Conservation (phyloP, 1,140 invertebrate genomes). For the Notospermus geniculatus region DNA sequence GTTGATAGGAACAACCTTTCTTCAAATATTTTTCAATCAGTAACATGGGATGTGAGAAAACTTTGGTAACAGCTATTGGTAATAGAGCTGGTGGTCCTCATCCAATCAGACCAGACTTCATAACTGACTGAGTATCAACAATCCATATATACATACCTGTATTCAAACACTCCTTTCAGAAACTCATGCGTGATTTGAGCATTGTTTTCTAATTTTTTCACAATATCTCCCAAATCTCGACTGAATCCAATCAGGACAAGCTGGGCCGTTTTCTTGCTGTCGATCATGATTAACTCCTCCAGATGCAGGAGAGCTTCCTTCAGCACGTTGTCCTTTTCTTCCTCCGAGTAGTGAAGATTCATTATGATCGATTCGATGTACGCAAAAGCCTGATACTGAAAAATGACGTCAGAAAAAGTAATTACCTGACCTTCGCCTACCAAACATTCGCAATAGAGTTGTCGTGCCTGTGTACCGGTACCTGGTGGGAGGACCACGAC, state of each 20-base stretch:
- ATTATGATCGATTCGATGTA: constrained; percentile 52
- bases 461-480: too few relatives aligned
- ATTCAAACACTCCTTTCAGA: constrained; percentile 64
- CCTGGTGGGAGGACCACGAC: too few relatives aligned
- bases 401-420: constrained; percentile 12
- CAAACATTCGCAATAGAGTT: too few relatives aligned
- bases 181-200: constrained; percentile 61
- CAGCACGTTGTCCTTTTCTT: constrained; percentile 43
- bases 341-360: constrained; percentile 34
- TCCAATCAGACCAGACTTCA: too few relatives aligned
- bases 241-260: constrained; percentile 41
- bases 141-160: constrained; percentile 57
- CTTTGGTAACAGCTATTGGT: too few relatives aligned
- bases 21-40: too few relatives aligned
- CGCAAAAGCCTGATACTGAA: constrained; percentile 53
- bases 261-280: constrained; percentile 53
- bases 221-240: constrained; percentile 36
- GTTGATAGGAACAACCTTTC: too few relatives aligned
- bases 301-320: constrained; percentile 36
- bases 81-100: too few relatives aligned
- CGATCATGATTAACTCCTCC: constrained; percentile 57
- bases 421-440: too few relatives aligned
- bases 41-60: too few relatives aligned
- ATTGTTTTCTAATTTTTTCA: constrained; percentile 33
- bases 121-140: too few relatives aligned